phyloP scores from a whole-genome alignment of 2,113 vertebrate genomes.

The Tragelaphus scriptus region DNA sequence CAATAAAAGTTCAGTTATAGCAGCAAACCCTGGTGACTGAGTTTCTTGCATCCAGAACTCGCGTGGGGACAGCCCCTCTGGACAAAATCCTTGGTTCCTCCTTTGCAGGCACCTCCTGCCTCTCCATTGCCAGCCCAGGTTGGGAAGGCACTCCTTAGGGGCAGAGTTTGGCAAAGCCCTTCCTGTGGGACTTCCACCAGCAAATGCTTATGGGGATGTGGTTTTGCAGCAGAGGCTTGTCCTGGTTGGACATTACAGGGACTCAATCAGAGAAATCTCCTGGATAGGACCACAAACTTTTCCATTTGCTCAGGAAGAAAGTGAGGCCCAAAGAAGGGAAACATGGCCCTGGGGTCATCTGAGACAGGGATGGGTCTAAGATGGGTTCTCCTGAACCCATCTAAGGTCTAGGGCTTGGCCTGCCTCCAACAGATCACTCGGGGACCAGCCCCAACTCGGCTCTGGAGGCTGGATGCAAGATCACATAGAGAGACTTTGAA shows the following conservation, averaged over 20 bases:
- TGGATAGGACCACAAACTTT: neutral
- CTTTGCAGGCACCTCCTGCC: accelerated
- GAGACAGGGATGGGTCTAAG: neutral
- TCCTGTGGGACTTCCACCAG: neutral
- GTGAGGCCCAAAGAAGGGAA: neutral
- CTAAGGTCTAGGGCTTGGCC: neutral
- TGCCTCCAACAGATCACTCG: neutral
- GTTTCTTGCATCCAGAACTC: neutral
- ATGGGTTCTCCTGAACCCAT: neutral
- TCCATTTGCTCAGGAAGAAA: neutral
- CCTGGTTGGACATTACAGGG: accelerated
- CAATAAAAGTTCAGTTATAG: constrained; percentile 18
- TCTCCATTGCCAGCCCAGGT: neutral
- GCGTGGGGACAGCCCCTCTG: neutral
- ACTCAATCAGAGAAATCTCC: neutral
- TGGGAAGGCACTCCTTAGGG: neutral
- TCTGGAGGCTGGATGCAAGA: neutral
- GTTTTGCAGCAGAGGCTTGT: neutral
- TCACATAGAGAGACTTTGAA: neutral
- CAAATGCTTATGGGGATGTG: neutral
- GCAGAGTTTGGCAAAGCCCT: neutral
- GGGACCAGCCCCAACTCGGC: neutral
- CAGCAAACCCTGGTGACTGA: neutral
- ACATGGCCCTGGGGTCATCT: neutral
- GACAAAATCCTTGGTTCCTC: neutral